phyloP scores from a whole-genome alignment of 2,888 invertebrate genomes.

The Escarpia spicata region DNA sequence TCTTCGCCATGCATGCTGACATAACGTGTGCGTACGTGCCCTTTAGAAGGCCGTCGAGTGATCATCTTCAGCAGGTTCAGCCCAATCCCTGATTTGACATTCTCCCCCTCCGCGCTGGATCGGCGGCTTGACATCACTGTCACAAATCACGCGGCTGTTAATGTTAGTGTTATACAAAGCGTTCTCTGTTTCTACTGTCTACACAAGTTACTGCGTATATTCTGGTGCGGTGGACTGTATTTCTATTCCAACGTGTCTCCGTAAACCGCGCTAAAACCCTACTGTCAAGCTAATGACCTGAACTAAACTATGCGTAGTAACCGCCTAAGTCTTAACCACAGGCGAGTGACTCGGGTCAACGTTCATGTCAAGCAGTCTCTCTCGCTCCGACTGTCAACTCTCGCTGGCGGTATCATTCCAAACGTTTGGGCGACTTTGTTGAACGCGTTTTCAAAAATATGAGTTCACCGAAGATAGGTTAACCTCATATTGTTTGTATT shows the following conservation, averaged over 20 bases:
- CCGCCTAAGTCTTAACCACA: background rate
- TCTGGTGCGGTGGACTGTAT: background rate
- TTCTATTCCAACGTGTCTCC: background rate
- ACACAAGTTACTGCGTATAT: background rate
- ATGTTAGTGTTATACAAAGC: background rate
- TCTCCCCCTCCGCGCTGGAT: slow-evolving; percentile 16
- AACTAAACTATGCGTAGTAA: slow-evolving; percentile 6
- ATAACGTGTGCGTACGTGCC: background rate
- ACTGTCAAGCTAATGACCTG: background rate
- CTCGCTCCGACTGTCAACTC: background rate
- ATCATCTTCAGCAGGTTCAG: background rate
- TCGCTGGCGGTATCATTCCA: slow-evolving; percentile 4
- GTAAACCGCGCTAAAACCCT: background rate
- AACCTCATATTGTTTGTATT: background rate
- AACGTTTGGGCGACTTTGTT: background rate
- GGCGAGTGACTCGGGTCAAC: background rate
- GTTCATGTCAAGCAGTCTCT: background rate
- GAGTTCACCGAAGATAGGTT: background rate
- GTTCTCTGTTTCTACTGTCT: background rate
- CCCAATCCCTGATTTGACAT: background rate
- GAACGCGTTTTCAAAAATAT: background rate
- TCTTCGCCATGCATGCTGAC: slow-evolving; percentile 25
- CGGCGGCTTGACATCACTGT: background rate
- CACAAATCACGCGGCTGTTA: background rate
- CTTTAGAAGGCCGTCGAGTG: background rate